Conservation (phyloP, 2,113 vertebrate genomes). For the Steatornis caripensis region DNA sequence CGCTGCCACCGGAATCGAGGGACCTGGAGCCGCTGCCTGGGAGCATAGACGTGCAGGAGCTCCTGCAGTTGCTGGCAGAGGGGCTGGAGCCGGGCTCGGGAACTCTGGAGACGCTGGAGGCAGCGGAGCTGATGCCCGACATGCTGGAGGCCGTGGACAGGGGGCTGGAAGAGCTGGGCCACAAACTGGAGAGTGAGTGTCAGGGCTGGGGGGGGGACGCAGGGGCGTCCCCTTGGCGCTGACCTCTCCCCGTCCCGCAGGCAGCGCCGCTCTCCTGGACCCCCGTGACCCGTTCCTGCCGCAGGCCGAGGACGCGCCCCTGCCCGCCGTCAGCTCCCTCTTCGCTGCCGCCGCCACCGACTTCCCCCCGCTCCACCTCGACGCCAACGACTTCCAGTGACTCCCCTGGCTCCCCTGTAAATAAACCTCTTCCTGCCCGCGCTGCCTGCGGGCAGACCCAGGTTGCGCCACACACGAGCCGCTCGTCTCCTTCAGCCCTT, state of each 20-base stretch:
- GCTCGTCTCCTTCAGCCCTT: not conserved
- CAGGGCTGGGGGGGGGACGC: accelerated
- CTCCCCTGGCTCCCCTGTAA: not conserved
- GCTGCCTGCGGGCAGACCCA: not conserved
- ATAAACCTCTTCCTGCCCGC: not conserved
- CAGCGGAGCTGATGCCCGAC: not conserved
- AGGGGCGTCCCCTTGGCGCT: not conserved
- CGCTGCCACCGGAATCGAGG: not conserved
- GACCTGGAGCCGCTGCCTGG: not conserved
- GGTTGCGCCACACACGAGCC: accelerated
- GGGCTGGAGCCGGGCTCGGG: accelerated
- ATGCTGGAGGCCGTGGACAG: accelerated
- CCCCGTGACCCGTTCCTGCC: not conserved
- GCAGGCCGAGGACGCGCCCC: not conserved
- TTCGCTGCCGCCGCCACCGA: not conserved
- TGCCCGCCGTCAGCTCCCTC: not conserved
- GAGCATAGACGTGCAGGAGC: not conserved
- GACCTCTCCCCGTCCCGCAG: not conserved
- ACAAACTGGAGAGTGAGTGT: not conserved
- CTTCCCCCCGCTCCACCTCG: not conserved
- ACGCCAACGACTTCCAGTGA: not conserved
- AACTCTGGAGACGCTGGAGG: not conserved
- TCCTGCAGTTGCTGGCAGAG: not conserved
- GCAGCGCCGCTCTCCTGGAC: accelerated
- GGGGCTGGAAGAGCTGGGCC: not conserved